Evolutionary conservation across 2,113 vertebrate species (phyloP), one percentile per base, ranked within the genome.

Genomic region (Muntiacus reevesi): DNA sequence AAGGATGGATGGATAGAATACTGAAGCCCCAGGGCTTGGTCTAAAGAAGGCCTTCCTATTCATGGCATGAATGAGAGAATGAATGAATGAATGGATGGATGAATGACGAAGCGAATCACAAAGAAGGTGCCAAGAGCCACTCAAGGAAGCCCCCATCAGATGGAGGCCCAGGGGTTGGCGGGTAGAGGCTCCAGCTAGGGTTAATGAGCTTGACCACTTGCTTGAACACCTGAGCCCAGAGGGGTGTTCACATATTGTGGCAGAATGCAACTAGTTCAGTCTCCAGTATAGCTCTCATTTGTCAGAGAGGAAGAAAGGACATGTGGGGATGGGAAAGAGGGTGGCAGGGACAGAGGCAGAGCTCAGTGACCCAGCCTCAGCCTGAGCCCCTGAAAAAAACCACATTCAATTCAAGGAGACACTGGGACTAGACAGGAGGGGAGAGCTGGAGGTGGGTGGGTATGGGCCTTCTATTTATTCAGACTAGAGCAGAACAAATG

Each of bases 401-500:
- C 54, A 82, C 92, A 45, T 95, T 97, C 96, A 97, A 88, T 95
- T 78, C 94, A 96, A 98, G 78, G 95, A 57, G 4, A 76, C 30
- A 83, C 82, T 54, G 27, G 57, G 60, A 89, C n/a, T 11, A 36
- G 60, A 43, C 14, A 36, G 33, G 28, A 33, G 47, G 36, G 62
- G 21, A 76, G 45, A 21, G 10, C 5, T 36, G 19, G 40, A 40
- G 74, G 10, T 15, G n/a, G 14, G 17, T 10, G 15, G 40, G 45
- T 55, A 4, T 2, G 92, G 95, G 45, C 27, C 91, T 97, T 96
- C 40, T 94, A 67, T 94, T 98, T 98, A 96, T 91, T 97, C 98
- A 98, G 62, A 97, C 95, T 74, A 83, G 67, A 97, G 95, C 67
- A 98, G 95, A 98, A 98, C 96, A 97, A 97, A 98, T 89, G 23